Percentiles rank a stretch among this genome's conserved stretches.
phyloP scores from a whole-genome alignment of 2,888 invertebrate genomes.

The Sisyra nigra region DNA sequence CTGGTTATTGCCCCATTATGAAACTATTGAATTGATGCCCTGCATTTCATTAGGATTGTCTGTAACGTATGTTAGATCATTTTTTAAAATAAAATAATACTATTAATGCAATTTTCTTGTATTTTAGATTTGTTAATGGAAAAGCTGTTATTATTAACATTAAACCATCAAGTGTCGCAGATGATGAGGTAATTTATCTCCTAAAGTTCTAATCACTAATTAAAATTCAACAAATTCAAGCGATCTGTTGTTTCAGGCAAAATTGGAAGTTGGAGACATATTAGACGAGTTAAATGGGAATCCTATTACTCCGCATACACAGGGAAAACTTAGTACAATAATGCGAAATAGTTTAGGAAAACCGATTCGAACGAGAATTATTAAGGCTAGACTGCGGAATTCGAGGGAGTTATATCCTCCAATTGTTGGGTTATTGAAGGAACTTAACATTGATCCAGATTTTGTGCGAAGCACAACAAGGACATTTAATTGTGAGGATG shows the following conservation, averaged over 20 bases:
- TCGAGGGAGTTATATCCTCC: constrained; percentile 29
- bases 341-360: constrained; percentile 29
- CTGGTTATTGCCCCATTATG: constrained; percentile 39
- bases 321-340: constrained; percentile 31
- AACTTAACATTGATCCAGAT: constrained; percentile 20
- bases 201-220: too few relatives aligned
- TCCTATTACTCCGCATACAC: constrained; percentile 27
- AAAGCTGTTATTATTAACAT: constrained; percentile 40
- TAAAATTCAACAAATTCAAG: constrained; percentile 6
- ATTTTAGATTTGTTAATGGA: constrained; percentile 36
- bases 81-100: constrained; percentile 4
- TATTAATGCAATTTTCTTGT: constrained; percentile 6
- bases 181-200: constrained; percentile 43
- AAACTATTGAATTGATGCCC: constrained; percentile 41
- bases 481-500: constrained; percentile 11
- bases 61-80: constrained; percentile 32
- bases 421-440: constrained; percentile 22
- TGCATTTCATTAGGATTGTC: constrained; percentile 42
- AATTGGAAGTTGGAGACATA: constrained; percentile 42
- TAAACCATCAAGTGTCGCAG: constrained; percentile 39
- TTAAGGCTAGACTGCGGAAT: constrained; percentile 33
- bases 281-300: constrained; percentile 44
- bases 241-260: constrained; percentile 26
- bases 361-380: constrained; percentile 31
- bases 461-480: constrained; percentile 2